phyloP scores from a whole-genome alignment of 2,888 invertebrate genomes.

The Conops quadrifasciatus region DNA sequence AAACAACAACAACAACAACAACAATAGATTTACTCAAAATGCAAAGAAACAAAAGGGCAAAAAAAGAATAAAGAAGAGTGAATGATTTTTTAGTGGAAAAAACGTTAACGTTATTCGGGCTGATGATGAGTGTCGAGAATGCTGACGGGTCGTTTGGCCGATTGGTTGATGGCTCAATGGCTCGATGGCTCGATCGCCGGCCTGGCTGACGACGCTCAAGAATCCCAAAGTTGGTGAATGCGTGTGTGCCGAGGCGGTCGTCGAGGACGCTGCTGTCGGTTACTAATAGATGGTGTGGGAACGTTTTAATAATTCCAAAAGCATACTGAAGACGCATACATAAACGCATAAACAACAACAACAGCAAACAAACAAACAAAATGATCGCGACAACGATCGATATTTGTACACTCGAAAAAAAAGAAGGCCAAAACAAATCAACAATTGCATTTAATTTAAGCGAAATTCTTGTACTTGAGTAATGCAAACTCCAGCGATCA shows the following conservation, averaged over 20 bases:
- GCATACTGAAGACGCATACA: slow-evolving; percentile 46
- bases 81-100: slow-evolving; percentile 30
- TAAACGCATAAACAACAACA: slow-evolving; percentile 21
- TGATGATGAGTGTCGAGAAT: slow-evolving; percentile 16
- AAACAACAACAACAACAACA: neutral
- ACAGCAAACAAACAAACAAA: neutral
- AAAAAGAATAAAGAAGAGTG: slow-evolving; percentile 19
- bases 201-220: slow-evolving; percentile 18
- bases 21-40: neutral
- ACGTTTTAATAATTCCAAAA: slow-evolving; percentile 56
- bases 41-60: neutral
- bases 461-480: neutral
- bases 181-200: neutral
- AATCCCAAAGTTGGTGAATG: slow-evolving; percentile 4
- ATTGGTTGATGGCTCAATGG: neutral
- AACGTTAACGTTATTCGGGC: neutral
- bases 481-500: too few species aligned
- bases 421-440: neutral
- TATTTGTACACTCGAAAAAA: slow-evolving; percentile 25
- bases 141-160: slow-evolving; percentile 6
- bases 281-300: slow-evolving; percentile 50
- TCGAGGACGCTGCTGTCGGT: neutral
- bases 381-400: slow-evolving; percentile 23
- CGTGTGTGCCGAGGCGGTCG: neutral
- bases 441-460: neutral